Conservation (phyloP, 2,797 vertebrate genomes). For the Parauchenoglanis ngamensis region DNA sequence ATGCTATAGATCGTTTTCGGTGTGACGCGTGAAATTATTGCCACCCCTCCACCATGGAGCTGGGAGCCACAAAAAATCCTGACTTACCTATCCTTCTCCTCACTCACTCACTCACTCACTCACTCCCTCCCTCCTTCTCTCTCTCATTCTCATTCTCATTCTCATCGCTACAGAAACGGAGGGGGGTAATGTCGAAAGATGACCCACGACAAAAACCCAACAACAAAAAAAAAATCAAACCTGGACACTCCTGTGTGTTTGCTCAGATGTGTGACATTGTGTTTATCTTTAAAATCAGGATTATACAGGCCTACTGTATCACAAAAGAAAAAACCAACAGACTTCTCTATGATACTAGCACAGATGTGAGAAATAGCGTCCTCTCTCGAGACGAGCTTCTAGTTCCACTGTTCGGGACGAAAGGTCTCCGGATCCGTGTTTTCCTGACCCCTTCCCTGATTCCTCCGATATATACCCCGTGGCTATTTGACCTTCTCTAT, state of each 20-base stretch:
- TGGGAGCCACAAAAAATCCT: slow-evolving; percentile 51
- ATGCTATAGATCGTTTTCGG: slow-evolving; percentile 55
- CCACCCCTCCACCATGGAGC: slow-evolving; percentile 46
- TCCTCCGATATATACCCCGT: slow-evolving; percentile 70
- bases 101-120: not conserved
- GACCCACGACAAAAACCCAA: slow-evolving; percentile 26
- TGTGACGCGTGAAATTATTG: slow-evolving; percentile 57
- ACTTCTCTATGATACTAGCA: not conserved
- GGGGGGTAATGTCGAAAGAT: not conserved
- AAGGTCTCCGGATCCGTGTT: slow-evolving; percentile 72
- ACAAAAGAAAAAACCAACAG: slow-evolving; percentile 9
- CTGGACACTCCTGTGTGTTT: not conserved
- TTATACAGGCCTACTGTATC: not conserved
- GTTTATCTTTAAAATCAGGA: slow-evolving; percentile 14
- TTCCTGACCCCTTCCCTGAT: slow-evolving; percentile 77
- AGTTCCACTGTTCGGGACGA: slow-evolving; percentile 31
- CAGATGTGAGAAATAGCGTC: slow-evolving; percentile 15
- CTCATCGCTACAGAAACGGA: slow-evolving; percentile 27
- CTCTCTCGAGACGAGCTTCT: slow-evolving; percentile 31
- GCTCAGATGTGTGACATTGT: slow-evolving; percentile 1
- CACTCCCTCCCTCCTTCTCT: slow-evolving; percentile 8
- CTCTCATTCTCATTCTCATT: slow-evolving; percentile 7
- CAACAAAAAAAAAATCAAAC: slow-evolving; percentile 1
- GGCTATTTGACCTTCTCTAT: slow-evolving; percentile 75
- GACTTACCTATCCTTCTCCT: slow-evolving; percentile 55